Evolutionary conservation across 2,888 invertebrate genomes (phyloP).

Genomic region (Habroteleia sp.): DNA sequence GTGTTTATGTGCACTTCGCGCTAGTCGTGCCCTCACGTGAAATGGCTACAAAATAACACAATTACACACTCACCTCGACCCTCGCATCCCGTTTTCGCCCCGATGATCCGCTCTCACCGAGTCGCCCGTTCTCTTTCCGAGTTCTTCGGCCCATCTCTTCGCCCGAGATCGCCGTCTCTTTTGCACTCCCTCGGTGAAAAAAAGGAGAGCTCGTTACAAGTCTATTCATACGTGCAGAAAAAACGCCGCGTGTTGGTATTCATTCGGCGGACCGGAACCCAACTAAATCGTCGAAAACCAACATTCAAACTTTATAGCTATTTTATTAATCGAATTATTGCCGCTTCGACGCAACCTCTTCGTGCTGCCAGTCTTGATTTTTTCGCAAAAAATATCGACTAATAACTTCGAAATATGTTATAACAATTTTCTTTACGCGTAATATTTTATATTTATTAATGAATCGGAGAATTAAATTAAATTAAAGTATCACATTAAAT

Average conservation of each 20-base stretch:
- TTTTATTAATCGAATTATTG: conserved; percentile 74
- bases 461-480: no score
- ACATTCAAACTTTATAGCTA: conserved; percentile 75
- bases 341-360: conserved; percentile 10
- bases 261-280: conserved; percentile 79
- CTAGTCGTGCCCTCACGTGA: conserved; percentile 76
- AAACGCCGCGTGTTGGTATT: conserved; percentile 79
- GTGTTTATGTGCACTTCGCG: conserved; percentile 78
- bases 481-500: no score
- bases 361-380: neutral
- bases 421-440: no score
- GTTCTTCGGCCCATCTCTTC: conserved; percentile 51
- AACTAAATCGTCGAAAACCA: conserved; percentile 63
- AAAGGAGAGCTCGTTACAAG: conserved; percentile 78
- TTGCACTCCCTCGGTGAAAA: conserved; percentile 61
- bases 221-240: conserved; percentile 80
- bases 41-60: conserved; percentile 81
- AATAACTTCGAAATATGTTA: no score
- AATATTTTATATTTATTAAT: neutral
- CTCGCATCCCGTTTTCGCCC: conserved; percentile 72
- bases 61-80: conserved; percentile 78
- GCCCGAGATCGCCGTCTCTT: conserved; percentile 62
- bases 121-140: conserved; percentile 66
- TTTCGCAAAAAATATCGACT: neutral
- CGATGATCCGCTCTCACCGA: conserved; percentile 69